phyloP scores from a whole-genome alignment of 1,140 invertebrate species.

The Drosophila pachea region DNA sequence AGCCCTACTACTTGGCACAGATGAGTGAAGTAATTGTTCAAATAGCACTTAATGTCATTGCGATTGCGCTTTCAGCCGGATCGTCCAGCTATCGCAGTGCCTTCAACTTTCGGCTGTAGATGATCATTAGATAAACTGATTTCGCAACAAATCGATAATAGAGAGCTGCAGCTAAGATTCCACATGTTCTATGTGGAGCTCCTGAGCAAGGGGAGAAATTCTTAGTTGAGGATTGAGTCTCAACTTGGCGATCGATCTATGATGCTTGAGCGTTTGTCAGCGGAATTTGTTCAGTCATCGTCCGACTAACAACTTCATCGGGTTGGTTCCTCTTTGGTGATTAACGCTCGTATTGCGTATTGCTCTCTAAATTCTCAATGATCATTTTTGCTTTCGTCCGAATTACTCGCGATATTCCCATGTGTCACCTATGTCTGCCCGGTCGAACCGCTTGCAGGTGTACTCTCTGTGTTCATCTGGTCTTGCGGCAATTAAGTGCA shows the following conservation, averaged over 20 bases:
- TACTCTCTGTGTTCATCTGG: not conserved
- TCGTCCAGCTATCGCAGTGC: too few species aligned
- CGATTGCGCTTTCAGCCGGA: too few species aligned
- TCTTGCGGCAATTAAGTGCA: slow-evolving; percentile 37
- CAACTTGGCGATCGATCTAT: slow-evolving; percentile 21
- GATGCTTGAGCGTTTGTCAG: slow-evolving; percentile 11
- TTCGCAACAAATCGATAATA: too few species aligned
- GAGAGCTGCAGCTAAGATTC: too few species aligned
- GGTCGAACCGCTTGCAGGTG: slow-evolving; percentile 11
- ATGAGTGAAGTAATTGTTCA: not conserved
- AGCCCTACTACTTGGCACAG: not conserved
- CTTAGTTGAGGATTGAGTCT: too few species aligned
- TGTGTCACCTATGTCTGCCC: slow-evolving; percentile 24
- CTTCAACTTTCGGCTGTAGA: too few species aligned
- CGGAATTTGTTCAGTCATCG: slow-evolving; percentile 39
- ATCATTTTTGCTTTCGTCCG: not conserved
- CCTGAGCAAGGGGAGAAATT: too few species aligned
- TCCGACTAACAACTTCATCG: slow-evolving; percentile 12
- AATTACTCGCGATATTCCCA: slow-evolving; percentile 6
- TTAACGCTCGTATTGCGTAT: slow-evolving; percentile 15
- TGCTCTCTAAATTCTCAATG: slow-evolving; percentile 18
- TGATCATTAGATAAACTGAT: too few species aligned
- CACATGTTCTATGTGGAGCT: too few species aligned
- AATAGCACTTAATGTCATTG: not conserved
- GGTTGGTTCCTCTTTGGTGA: slow-evolving; percentile 12